A percentile compares a stretch with the other conserved stretches of the same genome.
Evolutionary conservation across 64 coral and sea anemone species (phyloP).

Genomic region (Actinia tenebrosa): DNA sequence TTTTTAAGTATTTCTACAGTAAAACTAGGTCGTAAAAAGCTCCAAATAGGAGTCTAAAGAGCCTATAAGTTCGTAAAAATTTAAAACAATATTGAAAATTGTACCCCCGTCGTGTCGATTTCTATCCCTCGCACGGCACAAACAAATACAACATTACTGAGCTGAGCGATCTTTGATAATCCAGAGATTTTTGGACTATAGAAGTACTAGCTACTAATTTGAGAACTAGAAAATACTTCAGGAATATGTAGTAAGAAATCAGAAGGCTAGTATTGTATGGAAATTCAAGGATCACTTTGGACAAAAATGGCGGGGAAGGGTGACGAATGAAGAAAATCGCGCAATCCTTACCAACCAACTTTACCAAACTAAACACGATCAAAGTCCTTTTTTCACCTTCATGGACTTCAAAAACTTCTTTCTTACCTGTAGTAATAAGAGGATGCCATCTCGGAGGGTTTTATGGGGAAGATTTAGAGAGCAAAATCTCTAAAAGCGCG

Average conservation of each 20-base stretch:
- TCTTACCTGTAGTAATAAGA: slow-evolving; percentile 73
- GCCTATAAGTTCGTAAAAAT: neutral
- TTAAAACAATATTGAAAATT: neutral
- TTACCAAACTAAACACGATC: neutral
- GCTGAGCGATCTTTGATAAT: neutral
- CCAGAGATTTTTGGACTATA: neutral
- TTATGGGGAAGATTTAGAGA: slow-evolving; percentile 24
- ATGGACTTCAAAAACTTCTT: neutral
- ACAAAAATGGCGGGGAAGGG: slow-evolving; percentile 64
- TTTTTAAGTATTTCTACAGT: neutral
- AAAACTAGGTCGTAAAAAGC: neutral
- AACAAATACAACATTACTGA: neutral
- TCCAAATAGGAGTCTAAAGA: neutral
- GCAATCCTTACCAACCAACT: neutral
- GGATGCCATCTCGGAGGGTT: slow-evolving; percentile 53
- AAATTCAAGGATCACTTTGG: neutral
- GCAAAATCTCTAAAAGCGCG: slow-evolving; percentile 58
- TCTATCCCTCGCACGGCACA: neutral
- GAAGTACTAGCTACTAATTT: neutral
- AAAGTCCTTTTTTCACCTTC: neutral
- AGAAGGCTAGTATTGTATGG: neutral
- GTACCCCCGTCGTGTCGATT: neutral
- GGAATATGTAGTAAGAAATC: neutral
- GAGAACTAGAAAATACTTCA: neutral
- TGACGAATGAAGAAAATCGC: slow-evolving; percentile 16